phyloP scores from a whole-genome alignment of 2,113 vertebrate species.

The Ceyx melanurus region DNA sequence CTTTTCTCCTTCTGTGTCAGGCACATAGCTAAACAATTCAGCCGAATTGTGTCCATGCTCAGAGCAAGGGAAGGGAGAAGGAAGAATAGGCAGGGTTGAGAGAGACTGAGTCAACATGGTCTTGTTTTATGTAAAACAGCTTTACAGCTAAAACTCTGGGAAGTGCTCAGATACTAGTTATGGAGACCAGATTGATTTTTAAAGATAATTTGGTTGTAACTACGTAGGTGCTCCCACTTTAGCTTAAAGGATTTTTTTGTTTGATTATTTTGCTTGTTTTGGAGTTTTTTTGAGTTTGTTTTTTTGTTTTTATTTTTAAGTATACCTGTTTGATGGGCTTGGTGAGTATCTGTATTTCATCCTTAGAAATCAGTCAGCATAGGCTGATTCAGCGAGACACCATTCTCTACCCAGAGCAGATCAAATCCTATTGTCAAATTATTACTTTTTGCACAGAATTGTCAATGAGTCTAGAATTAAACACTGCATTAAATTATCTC shows the following conservation, averaged over 20 bases:
- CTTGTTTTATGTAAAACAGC: background rate
- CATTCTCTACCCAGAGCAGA: background rate
- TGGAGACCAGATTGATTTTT: background rate
- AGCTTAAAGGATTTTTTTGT: rapidly evolving
- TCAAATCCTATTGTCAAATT: background rate
- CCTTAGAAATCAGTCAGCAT: background rate
- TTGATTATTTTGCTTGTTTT: no score
- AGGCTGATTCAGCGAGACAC: background rate
- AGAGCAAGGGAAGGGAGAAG: background rate
- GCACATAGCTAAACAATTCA: background rate
- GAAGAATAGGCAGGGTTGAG: background rate
- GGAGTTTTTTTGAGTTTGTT: no score
- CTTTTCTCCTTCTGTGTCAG: background rate
- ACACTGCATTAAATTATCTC: background rate
- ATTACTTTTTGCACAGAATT: background rate
- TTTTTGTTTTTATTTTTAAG: background rate
- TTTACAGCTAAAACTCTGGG: background rate
- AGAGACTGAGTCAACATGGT: background rate
- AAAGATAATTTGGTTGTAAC: background rate
- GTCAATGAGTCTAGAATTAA: background rate
- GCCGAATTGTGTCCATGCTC: background rate
- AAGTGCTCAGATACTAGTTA: background rate
- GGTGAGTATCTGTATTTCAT: background rate
- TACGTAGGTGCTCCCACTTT: background rate
- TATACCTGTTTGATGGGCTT: background rate